Evolutionary conservation across 2,113 vertebrate species (phyloP), one percentile per base, ranked within the genome.

Genomic region (Nicator chloris): DNA sequence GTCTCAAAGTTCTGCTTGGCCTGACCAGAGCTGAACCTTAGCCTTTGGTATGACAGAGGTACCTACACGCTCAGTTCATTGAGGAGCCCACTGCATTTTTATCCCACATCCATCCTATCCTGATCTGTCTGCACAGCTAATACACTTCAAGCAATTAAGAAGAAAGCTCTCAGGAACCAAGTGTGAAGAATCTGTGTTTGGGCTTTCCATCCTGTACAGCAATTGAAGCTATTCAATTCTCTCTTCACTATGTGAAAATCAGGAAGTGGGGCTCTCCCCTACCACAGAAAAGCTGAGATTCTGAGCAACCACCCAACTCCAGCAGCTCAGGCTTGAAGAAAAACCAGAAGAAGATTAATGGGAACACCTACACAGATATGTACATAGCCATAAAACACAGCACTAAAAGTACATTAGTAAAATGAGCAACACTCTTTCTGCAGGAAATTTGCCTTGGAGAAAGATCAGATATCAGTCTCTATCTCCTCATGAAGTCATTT

Each of bases 11-110:
- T 88, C 28, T 72, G 33, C 50, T 65, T 83, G 37, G 20, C 30
- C 39, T 82, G 10, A 51, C 47, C 28, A 78, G 28, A 61, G 19
- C 47, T 37, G 3, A 82, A 50, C 20, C 11, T 59, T 7, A 39
- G 53, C 19, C 23, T 77, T 77, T 1, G 0, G 13, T 47, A 37
- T 4, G 24, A n/a, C 21, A 65, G 19, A 24, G 47, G 33, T 14
- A 61, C 10, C 49, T 22, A 33, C 1, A 3, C 2, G 4, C 23
- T 22, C 49, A 63, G 31, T 24, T 73, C 45, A 42, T 0, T 1
- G 60, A 73, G 42, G 11, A 88, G 39, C 49, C 11, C 20, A 37
- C 8, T 7, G 10, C 26, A 44, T 20, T 77, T 31, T n/a, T 15
- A 66, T 15, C 4, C 3, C 14, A 35, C 7, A 68, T 69, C 15